These are phyloP conservation scores for Centruroides sculpturatus DNA, from an alignment of 1,140 invertebrate genomes.

Conservation along the genomic window DNA sequence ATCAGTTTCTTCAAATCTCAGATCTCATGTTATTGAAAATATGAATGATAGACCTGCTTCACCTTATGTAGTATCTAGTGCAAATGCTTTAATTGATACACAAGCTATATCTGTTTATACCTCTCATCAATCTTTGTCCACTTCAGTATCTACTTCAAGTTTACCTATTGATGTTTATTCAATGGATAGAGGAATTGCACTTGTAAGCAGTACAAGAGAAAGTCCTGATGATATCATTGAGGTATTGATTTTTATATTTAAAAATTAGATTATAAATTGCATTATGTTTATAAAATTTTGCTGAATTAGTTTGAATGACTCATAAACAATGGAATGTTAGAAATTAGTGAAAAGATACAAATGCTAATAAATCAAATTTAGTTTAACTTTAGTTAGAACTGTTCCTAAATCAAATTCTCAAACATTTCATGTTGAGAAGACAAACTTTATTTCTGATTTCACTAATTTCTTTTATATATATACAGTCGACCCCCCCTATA, in stretches of 20 bases:
- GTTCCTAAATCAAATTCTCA: too few species aligned
- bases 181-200: conserved; percentile 10
- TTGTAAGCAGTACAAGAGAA: conserved; percentile 12
- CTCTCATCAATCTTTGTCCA: conserved; percentile 4
- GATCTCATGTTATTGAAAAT: conserved; percentile 8
- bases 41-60: conserved; percentile 4
- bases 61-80: conserved; percentile 8
- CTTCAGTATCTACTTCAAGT: conserved; percentile 6
- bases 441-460: too few species aligned
- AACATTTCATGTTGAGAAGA: too few species aligned
- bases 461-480: too few species aligned
- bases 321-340: too few species aligned
- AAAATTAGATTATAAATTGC: not conserved
- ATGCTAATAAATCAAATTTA: too few species aligned
- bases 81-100: conserved; percentile 9
- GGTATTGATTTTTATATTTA: not conserved
- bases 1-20: conserved; percentile 3
- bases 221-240: conserved; percentile 12
- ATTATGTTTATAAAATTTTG: too few species aligned
- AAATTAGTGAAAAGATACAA: too few species aligned
- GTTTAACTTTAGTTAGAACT: too few species aligned
- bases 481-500: too few species aligned
- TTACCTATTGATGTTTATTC: conserved; percentile 13
- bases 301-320: too few species aligned
- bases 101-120: conserved; percentile 10